Base-by-base conservation (phyloP, 1,140 invertebrate genomes). In the Drosophila punjabiensis region DNA sequence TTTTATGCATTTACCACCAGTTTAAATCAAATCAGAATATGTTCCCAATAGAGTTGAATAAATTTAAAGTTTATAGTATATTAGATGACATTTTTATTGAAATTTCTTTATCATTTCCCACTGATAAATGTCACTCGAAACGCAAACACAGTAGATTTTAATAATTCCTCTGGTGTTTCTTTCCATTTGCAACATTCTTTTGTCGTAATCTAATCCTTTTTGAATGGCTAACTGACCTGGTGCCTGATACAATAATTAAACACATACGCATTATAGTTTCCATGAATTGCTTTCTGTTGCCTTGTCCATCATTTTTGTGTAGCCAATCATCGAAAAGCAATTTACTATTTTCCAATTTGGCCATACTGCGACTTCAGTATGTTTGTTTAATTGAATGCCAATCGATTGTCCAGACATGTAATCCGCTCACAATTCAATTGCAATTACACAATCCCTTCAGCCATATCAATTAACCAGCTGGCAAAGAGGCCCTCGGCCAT, bases 401-500 rank as follows among this genome's bases (percentile, higher is more conserved):
- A 52, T 74, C 47, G 70, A 74, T 24, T 74, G 70, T 35, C 47
- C 39, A 55, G 37, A 35, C 67, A 74, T 74, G 70, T 73, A 74
- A 79, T 82, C 45, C 68, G 24, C 45, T 35, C 66, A 45, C 56
- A 61, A 66, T 73, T 75, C 67, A 65, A 69, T 83, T 65, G 52
- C 79, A 82, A 81, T 81, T 81, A 77, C 71, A 69, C 53, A 77
- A 76, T 50, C 64, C 64, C 41, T 47, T 39, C 50, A 74, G 53
- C 63, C 59, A 18, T 64, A 60, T 48, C 37, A 71, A 74, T 74
- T 74, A 73, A 61, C 70, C 52, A 32, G 5, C 69, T 35, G 45
- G 63, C 67, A 70, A 70, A 56, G 39, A 39, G 66, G 20, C 35
- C 43, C 9, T 43, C 39, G 37, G 53, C 64, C 60, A 50, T 18